A percentile compares a stretch with the other conserved stretches of the same genome.
phyloP scores from a whole-genome alignment of 2,113 vertebrate species.

The Maccullochella peelii region DNA sequence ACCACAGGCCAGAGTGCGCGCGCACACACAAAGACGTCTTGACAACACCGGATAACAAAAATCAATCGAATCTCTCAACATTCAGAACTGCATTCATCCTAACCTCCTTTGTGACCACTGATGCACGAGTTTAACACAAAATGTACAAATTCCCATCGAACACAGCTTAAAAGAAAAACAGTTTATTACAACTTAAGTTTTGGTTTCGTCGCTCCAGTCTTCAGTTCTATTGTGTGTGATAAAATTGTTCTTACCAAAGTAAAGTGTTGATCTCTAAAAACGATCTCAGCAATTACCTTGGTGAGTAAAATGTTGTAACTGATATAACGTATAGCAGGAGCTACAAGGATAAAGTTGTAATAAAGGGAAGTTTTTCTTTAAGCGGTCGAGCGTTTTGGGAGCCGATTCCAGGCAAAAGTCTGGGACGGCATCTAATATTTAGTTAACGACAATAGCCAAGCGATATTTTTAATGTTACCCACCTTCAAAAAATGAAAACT shows the following conservation, averaged over 20 bases:
- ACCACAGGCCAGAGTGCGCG: conserved; percentile 3
- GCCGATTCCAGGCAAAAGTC: neutral
- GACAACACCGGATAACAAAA: conserved; percentile 34
- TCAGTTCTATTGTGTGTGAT: neutral
- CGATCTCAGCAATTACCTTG: neutral
- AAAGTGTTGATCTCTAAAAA: neutral
- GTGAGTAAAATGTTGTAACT: neutral
- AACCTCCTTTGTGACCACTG: conserved; percentile 52
- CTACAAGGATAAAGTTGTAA: neutral
- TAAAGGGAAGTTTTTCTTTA: neutral
- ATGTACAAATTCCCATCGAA: neutral
- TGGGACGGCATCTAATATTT: neutral
- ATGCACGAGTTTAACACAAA: neutral
- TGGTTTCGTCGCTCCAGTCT: neutral
- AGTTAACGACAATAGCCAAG: neutral
- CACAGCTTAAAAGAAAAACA: neutral
- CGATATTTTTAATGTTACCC: too few relatives aligned
- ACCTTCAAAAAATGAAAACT: neutral
- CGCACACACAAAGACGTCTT: neutral
- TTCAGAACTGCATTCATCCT: conserved; percentile 35
- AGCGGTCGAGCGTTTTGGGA: neutral
- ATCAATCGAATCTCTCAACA: conserved; percentile 25
- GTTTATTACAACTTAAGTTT: neutral
- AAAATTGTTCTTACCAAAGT: neutral
- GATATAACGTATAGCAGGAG: neutral